Evolutionary conservation across 2,797 vertebrate species (phyloP).

Genomic region (Hypotaenidia philippensis): DNA sequence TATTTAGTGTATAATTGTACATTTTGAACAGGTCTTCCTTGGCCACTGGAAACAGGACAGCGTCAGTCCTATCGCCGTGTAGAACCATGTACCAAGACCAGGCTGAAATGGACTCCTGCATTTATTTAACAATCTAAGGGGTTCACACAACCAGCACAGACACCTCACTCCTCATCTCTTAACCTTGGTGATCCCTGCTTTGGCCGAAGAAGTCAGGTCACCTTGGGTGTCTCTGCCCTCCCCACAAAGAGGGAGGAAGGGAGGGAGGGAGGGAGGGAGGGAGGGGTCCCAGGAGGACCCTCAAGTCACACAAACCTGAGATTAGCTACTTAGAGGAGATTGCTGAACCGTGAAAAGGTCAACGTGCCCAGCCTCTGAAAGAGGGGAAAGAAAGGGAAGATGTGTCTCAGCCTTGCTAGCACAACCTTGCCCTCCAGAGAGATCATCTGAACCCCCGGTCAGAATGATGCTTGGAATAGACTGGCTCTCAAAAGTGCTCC

Average conservation of each 20-base stretch:
- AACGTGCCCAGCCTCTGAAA: fast-evolving
- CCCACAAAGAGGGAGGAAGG: background rate
- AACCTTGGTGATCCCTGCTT: background rate
- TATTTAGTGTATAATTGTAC: fast-evolving
- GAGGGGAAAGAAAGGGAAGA: background rate
- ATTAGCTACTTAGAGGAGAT: background rate
- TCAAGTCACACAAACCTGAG: background rate
- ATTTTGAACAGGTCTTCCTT: background rate
- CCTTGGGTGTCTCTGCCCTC: fast-evolving
- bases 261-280: no score
- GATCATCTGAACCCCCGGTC: no score
- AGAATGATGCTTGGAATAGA: fast-evolving
- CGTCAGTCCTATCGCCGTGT: background rate
- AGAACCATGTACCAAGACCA: background rate
- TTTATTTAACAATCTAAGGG: background rate
- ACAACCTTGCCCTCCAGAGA: background rate
- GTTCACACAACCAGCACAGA: background rate
- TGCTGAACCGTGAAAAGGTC: background rate
- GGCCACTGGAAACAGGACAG: background rate
- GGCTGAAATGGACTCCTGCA: background rate
- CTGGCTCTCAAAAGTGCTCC: background rate
- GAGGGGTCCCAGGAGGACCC: background rate
- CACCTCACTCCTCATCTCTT: background rate
- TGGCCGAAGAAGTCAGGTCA: background rate
- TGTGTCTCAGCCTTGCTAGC: background rate